These are phyloP conservation scores for Thecocarcelia acutangulata DNA, from an alignment of 2,888 invertebrate species.

Conservation along the genomic window DNA sequence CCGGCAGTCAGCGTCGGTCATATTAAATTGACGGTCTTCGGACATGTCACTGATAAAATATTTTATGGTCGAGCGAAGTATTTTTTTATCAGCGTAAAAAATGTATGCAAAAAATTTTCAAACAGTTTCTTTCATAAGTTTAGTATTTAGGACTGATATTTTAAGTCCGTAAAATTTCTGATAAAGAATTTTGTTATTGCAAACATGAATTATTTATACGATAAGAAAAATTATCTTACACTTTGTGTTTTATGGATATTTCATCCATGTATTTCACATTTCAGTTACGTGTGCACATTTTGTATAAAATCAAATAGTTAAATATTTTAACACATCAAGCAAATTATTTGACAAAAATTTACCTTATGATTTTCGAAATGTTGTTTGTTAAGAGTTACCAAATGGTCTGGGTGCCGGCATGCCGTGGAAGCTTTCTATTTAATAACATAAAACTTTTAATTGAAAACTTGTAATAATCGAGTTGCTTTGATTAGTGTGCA, in stretches of 20 bases:
- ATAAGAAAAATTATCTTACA: conserved; percentile 29
- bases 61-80: conserved; percentile 8
- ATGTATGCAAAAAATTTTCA: conserved; percentile 17
- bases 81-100: not conserved
- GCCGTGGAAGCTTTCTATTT: too few species aligned
- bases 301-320: too few species aligned
- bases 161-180: not conserved
- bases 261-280: too few species aligned
- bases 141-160: conserved; percentile 14
- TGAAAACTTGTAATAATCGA: too few species aligned
- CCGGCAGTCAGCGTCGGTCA: conserved; percentile 10
- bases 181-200: conserved; percentile 16
- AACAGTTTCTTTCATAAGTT: conserved; percentile 10
- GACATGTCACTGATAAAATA: conserved; percentile 59
- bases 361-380: too few species aligned
- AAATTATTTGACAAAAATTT: too few species aligned
- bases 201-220: not conserved
- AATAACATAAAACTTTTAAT: too few species aligned
- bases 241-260: not conserved
- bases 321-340: too few species aligned
- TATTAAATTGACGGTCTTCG: conserved; percentile 46
- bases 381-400: too few species aligned
- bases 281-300: too few species aligned
- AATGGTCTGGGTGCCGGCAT: too few species aligned
- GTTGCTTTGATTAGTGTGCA: too few species aligned